Conservation (phyloP, 2,113 vertebrate species). For the Ranitomeya imitator region DNA sequence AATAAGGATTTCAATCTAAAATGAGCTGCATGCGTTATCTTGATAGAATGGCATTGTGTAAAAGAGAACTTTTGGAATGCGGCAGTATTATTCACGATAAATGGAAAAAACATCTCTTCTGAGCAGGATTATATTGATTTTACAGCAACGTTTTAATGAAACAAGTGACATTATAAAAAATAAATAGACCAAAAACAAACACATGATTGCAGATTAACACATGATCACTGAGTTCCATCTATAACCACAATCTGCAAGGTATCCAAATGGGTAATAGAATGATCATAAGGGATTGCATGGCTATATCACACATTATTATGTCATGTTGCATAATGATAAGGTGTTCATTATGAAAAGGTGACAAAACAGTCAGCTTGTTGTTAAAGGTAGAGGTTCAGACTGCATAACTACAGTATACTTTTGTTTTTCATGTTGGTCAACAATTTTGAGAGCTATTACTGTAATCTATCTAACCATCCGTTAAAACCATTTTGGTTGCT, state of each 20-base stretch:
- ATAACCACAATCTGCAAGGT: too few species aligned
- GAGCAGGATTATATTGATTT: neutral
- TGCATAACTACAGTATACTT: too few species aligned
- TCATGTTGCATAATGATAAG: too few species aligned
- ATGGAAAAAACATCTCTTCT: neutral
- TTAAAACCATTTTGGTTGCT: too few species aligned
- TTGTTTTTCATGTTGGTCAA: too few species aligned
- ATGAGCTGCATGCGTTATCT: neutral
- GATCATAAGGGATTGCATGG: neutral
- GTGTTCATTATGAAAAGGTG: too few species aligned
- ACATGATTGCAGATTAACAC: neutral
- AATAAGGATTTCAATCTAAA: neutral
- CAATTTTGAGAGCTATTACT: too few species aligned
- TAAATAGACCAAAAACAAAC: neutral
- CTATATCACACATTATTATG: neutral
- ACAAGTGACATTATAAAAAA: neutral
- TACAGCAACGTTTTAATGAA: neutral
- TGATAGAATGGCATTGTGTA: neutral
- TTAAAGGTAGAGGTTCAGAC: too few species aligned
- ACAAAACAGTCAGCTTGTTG: too few species aligned
- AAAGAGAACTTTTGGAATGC: neutral
- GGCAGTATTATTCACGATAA: neutral
- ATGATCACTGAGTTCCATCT: neutral
- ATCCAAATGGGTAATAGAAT: too few species aligned
- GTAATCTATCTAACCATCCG: too few species aligned